Base-by-base conservation (phyloP, 2,797 vertebrate species). In the Phyllotis vaccarum region DNA sequence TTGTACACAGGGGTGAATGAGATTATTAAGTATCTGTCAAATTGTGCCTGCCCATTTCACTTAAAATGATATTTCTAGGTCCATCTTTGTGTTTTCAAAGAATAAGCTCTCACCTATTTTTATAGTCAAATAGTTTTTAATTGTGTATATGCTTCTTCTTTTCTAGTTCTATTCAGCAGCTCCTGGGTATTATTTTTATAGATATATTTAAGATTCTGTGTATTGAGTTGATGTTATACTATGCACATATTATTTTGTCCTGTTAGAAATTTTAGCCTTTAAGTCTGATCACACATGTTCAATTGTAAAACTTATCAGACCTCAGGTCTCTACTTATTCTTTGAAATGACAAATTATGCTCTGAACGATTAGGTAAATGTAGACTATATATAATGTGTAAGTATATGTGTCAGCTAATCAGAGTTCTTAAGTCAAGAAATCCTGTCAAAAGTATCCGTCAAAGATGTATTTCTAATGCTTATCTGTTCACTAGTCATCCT, bases 401-500 rank as follows among this genome's bases (percentile, higher is more conserved):
- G 66, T 60, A 72, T 78, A 79, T 74, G 29, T 21, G 24, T 70
- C 34, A 70, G 29, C 37, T 76, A 91, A 85, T 78, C 49, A 37
- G 21, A 54, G 82, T 70, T 72, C 79, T 90, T 70, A 66, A 91
- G 31, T 64, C 60, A 94, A 90, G 7, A 17, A 83, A 66, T 83
- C 76, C 90, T 94, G 62, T 3, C 80, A 93, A 91, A 85, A 13
- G 22, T 86, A 86, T 62, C 93, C 13, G 68, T 78, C 56, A 81
- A 96, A 94, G 60, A 95, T 60, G 9, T 24, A 81, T 86, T 96
- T 72, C 49, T 14, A 90, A 86, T 88, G n/a, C 4, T 83, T 83
- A 34, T 27, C 68, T 85, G 11, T 89, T 62, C 22, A 64, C 76
- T 40, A 76, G 79, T 58, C 11, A 72, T 78, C 12, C 86, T 89